A percentile compares a stretch with the other conserved stretches of the same genome.
phyloP scores from a whole-genome alignment of 2,113 vertebrate genomes.

The Echinops telfairi region DNA sequence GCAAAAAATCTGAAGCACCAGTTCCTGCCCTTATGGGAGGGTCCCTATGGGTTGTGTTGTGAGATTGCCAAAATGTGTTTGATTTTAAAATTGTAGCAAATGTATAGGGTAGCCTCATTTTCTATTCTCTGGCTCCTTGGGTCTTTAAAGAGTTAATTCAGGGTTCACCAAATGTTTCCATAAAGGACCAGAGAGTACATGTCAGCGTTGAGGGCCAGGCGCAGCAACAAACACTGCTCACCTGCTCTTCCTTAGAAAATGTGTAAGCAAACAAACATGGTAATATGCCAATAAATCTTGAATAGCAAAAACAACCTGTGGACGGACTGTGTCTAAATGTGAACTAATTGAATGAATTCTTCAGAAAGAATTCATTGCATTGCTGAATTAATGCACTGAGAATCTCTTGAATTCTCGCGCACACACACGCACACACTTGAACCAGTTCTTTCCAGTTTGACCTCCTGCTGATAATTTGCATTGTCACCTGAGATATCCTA shows the following conservation, averaged over 20 bases:
- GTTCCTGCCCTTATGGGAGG: not conserved
- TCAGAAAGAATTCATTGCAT: not conserved
- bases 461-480: too few relatives aligned
- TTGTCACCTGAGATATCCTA: too few relatives aligned
- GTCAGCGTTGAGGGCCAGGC: not conserved
- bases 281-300: not conserved
- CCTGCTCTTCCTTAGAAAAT: not conserved
- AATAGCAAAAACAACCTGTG: not conserved
- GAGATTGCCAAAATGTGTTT: not conserved
- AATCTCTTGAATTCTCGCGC: not conserved
- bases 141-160: not conserved
- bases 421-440: not conserved
- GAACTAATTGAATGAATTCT: conserved; percentile 26
- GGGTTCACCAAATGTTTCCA: not conserved
- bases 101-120: too few relatives aligned
- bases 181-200: not conserved
- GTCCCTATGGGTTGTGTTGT: not conserved
- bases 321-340: not conserved
- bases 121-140: not conserved
- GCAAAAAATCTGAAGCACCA: not conserved
- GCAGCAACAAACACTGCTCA: not conserved
- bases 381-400: not conserved
- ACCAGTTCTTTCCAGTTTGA: too few relatives aligned
- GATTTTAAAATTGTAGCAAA: conserved; percentile 9
- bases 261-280: not conserved